These are phyloP conservation scores for Triops longicaudatus DNA, from an alignment of 1,140 invertebrate genomes.

Conservation along the genomic window DNA sequence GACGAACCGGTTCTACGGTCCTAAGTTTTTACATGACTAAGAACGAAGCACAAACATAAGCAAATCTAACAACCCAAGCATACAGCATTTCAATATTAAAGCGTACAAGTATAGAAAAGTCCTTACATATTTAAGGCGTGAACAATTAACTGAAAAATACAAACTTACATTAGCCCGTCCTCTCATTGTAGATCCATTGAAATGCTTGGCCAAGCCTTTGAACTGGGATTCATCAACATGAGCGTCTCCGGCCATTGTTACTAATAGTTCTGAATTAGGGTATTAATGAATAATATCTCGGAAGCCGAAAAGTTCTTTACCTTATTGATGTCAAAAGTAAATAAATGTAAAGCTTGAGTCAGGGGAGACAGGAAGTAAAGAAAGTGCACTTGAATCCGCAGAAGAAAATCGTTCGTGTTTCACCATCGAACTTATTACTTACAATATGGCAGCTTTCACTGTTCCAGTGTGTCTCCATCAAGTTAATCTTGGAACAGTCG, in stretches of 20 bases:
- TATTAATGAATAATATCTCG: neutral
- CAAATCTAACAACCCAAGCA: no score
- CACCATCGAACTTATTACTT: neutral
- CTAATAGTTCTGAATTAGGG: neutral
- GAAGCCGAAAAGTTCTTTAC: neutral
- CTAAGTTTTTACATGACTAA: neutral
- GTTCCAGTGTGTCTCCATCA: no score
- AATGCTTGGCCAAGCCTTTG: slow-evolving; percentile 51
- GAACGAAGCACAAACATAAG: neutral
- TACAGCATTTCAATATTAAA: neutral
- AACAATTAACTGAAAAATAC: slow-evolving; percentile 33
- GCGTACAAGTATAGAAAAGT: no score
- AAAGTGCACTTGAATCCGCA: neutral
- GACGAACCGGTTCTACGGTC: neutral
- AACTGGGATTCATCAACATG: slow-evolving; percentile 43
- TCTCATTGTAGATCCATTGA: slow-evolving; percentile 50
- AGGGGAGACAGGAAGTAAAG: neutral
- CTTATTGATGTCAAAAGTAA: neutral
- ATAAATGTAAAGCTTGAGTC: neutral
- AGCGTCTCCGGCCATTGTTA: slow-evolving; percentile 47
- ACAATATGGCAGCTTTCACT: no score
- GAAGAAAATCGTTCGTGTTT: neutral
- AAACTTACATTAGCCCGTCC: slow-evolving; percentile 57
- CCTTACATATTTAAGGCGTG: no score
- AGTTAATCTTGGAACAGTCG: no score